Evolutionary conservation across 2,888 invertebrate species (phyloP).

Genomic region (Prosapia bicincta): DNA sequence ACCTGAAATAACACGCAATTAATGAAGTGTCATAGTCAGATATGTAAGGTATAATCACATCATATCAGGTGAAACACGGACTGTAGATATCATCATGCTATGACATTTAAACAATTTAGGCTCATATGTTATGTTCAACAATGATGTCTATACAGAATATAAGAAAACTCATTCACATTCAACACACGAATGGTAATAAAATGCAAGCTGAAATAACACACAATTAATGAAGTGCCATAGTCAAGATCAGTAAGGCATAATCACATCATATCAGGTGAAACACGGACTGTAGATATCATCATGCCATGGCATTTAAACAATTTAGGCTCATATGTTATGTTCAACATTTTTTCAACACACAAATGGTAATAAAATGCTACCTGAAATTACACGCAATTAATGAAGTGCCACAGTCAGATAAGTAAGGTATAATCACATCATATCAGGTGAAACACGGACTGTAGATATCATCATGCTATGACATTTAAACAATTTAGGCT

Average conservation of each 20-base stretch:
- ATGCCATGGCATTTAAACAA: background rate
- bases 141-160: no score
- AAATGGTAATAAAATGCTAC: no score
- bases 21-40: background rate
- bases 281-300: background rate
- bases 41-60: background rate
- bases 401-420: background rate
- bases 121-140: no score
- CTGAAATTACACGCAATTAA: no score
- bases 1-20: no score
- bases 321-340: no score
- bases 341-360: no score
- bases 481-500: background rate
- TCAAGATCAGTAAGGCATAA: background rate
- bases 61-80: background rate
- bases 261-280: slow-evolving; percentile 11
- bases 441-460: background rate
- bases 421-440: background rate
- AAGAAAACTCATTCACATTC: no score
- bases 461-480: background rate
- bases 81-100: background rate
- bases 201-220: no score
- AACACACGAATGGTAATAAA: no score
- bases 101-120: no score
- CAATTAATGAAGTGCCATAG: background rate